Evolutionary conservation across 2,888 invertebrate genomes (phyloP), one percentile per base, ranked within the genome.

Genomic region (Drosophila hamatofila): DNA sequence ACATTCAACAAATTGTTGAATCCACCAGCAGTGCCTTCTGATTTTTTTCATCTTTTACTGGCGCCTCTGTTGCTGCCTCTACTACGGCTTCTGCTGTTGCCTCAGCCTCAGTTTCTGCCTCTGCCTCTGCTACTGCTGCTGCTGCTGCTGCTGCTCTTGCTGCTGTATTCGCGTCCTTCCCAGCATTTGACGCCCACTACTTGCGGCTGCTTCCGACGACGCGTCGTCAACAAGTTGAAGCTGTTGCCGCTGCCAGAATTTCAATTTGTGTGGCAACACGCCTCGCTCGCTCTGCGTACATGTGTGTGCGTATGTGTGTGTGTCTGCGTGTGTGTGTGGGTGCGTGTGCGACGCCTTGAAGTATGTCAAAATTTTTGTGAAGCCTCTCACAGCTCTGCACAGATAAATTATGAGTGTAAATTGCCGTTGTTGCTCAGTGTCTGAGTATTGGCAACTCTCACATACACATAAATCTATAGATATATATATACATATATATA

Each of bases 1-100:
- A 88, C 79, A 87, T 89, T 88, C 89, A 89, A 89, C 89, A 89
- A 89, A 81, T 89, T 89, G 90, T 88, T 89, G 89, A 88, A 85
- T 85, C 79, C 83, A 85, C 79, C 83, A 85, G 76, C 72, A 71
- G 70, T 66, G 81, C 77, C 81, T 83, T 80, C 60, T 75, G 86
- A 81, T 85, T 75, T 81, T 70, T 60, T 75, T 66, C 33, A 41
- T 23, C 60, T 62, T 18, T 37, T 41, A 35, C 60, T 54, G 55
- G 58, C 64, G 57, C 25, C 27, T 49, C 57, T 78, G 81, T 67
- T 64, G 68, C 71, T 71, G 75, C 73, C 7, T 18, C 35, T 35
- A 37, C 51, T 21, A 12, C 30, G n/a, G 51, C 60, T 60, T 37
- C 37, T 41, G 39, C 63, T 56, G 39, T 48, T 67, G 54, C 18